Percentiles rank a stretch among this genome's conserved stretches.
These are phyloP conservation scores for Spermophilus dauricus DNA, from an alignment of 2,113 vertebrate species.

Conservation along the genomic window DNA sequence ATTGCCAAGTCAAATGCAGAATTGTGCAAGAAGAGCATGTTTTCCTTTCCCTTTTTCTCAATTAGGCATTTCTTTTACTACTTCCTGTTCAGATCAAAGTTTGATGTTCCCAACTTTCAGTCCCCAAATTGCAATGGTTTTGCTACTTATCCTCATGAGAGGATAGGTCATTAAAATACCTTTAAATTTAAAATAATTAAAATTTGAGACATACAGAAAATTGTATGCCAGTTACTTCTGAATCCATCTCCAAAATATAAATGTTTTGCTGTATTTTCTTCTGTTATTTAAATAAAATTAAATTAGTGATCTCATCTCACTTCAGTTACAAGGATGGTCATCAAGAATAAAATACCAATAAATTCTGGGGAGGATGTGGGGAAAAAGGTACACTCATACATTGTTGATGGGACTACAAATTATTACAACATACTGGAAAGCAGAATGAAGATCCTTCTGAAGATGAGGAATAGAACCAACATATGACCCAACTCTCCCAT, in stretches of 20 bases:
- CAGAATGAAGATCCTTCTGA: no score
- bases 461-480: no score
- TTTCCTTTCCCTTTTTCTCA: neutral
- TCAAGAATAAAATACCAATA: no score
- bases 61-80: neutral
- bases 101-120: neutral
- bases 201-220: neutral
- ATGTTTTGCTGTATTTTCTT: neutral
- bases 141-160: neutral
- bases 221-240: neutral
- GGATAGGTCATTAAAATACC: neutral
- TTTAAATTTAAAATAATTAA: slow-evolving; percentile 30
- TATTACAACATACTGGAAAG: no score
- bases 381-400: no score
- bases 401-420: no score
- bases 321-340: no score
- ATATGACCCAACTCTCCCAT: no score
- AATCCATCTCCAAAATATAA: neutral
- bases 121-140: neutral
- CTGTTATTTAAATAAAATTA: neutral
- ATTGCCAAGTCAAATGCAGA: slow-evolving; percentile 10
- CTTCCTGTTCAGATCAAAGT: neutral
- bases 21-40: neutral
- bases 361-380: no score
- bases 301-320: neutral